Evolutionary conservation across 2,797 vertebrate species (phyloP).

Genomic region (Chaetophractus vellerosus): DNA sequence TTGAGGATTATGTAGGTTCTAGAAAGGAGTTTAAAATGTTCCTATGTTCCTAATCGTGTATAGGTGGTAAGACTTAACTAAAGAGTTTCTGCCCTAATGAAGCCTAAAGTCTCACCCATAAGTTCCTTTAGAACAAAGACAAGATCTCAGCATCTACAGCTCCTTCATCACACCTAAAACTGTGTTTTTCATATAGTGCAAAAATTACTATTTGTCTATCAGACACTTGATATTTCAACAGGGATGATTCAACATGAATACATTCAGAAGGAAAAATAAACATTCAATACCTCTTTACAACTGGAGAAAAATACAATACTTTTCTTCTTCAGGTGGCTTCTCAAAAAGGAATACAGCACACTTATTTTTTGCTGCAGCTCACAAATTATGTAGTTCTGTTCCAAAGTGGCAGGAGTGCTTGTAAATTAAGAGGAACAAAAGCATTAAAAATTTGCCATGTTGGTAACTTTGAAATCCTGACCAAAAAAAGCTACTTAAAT

Average conservation of each 20-base stretch:
- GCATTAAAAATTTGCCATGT: neutral
- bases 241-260: slow-evolving; percentile 14
- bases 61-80: neutral
- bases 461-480: slow-evolving; percentile 59
- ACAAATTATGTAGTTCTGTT: slow-evolving; percentile 97
- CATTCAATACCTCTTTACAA: slow-evolving; percentile 94
- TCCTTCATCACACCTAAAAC: neutral
- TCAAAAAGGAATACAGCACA: slow-evolving; percentile 97
- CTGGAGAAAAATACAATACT: slow-evolving; percentile 97
- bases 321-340: slow-evolving; percentile 97
- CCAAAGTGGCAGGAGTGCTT: slow-evolving; percentile 97
- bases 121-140: slow-evolving; percentile 50
- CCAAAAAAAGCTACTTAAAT: neutral
- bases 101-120: neutral
- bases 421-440: slow-evolving; percentile 49
- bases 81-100: neutral
- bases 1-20: neutral
- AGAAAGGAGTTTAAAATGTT: too few relatives aligned
- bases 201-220: neutral
- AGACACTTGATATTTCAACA: slow-evolving; percentile 44
- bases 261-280: slow-evolving; percentile 44
- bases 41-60: neutral
- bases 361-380: slow-evolving; percentile 97
- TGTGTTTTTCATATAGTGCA: neutral
- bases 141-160: neutral